phyloP scores from a whole-genome alignment of 2,888 invertebrate genomes.

The Ephialtes manifestator region DNA sequence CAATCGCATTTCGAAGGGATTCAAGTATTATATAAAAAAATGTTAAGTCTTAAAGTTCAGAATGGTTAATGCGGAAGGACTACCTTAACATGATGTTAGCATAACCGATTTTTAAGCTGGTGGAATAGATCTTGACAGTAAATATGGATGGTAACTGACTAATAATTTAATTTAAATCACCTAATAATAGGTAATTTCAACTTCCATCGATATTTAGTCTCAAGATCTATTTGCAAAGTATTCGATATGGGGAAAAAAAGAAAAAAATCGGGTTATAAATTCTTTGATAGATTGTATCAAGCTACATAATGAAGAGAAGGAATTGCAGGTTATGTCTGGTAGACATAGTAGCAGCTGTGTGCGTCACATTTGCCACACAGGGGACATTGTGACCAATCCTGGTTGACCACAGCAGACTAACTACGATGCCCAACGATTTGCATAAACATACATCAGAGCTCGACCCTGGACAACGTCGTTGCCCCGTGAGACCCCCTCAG shows the following conservation, averaged over 20 bases:
- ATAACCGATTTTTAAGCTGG: no score
- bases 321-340: background rate
- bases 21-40: no score
- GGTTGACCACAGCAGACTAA: constrained; percentile 25
- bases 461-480: constrained; percentile 63
- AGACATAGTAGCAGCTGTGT: no score
- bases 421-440: constrained; percentile 62
- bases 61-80: no score
- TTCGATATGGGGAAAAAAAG: background rate
- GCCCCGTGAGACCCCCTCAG: constrained; percentile 61
- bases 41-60: no score
- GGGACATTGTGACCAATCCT: constrained; percentile 13
- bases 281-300: background rate
- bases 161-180: no score
- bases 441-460: constrained; percentile 71
- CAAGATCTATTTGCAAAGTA: background rate
- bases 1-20: no score
- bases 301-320: background rate
- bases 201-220: background rate
- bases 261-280: background rate
- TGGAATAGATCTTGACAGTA: no score
- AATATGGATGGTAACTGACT: no score
- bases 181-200: no score
- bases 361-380: background rate
- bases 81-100: no score